These are phyloP conservation scores for Vespertilio murinus DNA, from an alignment of 2,797 vertebrate species.

Conservation along the genomic window DNA sequence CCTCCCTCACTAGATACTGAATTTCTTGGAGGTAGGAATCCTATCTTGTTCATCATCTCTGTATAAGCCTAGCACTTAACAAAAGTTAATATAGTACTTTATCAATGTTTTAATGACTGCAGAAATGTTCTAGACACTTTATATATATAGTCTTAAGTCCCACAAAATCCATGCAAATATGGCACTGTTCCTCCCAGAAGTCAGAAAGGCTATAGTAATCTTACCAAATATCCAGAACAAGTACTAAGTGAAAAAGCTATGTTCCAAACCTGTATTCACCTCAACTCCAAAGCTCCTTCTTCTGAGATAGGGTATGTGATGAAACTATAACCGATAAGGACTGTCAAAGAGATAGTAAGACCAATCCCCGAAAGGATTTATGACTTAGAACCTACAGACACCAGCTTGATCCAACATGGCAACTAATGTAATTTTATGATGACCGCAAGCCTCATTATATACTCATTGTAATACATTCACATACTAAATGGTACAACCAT, in stretches of 20 bases:
- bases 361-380: not conserved
- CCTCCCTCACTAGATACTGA: not conserved
- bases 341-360: not conserved
- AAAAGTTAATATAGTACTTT: not conserved
- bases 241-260: not conserved
- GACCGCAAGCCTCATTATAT: too few relatives aligned
- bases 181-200: not conserved
- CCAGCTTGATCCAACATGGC: not conserved
- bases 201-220: slow-evolving; percentile 28
- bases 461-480: not conserved
- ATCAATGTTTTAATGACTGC: not conserved
- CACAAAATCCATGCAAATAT: slow-evolving; percentile 15
- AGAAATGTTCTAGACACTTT: not conserved
- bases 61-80: not conserved
- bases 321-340: not conserved
- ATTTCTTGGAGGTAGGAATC: not conserved
- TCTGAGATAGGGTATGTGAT: not conserved
- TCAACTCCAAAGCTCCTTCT: not conserved
- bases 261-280: not conserved
- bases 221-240: not conserved
- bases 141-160: not conserved
- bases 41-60: not conserved
- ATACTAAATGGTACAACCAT: not conserved
- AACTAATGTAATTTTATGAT: not conserved
- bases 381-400: not conserved